Conservation (phyloP, 2,888 invertebrate species). For the Piscicola geometra region DNA sequence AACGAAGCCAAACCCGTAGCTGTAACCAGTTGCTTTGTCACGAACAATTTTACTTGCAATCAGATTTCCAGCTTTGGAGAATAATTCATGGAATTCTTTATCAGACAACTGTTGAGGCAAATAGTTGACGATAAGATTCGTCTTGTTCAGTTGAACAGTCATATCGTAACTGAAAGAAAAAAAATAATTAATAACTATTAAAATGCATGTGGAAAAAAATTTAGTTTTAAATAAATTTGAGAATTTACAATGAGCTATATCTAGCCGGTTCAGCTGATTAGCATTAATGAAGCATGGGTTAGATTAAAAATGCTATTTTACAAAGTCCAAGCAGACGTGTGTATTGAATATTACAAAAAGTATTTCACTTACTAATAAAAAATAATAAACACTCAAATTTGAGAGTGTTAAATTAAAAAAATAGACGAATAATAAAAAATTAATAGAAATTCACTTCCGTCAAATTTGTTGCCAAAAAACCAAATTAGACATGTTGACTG, state of each 20-base stretch:
- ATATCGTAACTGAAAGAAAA: background rate
- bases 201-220: background rate
- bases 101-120: slow-evolving; percentile 88
- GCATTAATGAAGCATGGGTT: slow-evolving; percentile 5
- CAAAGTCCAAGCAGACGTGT: background rate
- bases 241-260: background rate
- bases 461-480: slow-evolving; percentile 15
- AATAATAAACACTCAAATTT: slow-evolving; percentile 11
- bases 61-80: slow-evolving; percentile 79
- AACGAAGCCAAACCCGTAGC: slow-evolving; percentile 92
- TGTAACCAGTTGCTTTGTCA: slow-evolving; percentile 73
- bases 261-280: slow-evolving; percentile 24
- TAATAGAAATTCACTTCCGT: slow-evolving; percentile 31
- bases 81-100: slow-evolving; percentile 80
- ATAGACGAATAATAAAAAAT: slow-evolving; percentile 33
- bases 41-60: slow-evolving; percentile 75
- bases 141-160: slow-evolving; percentile 38
- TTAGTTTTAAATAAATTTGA: background rate
- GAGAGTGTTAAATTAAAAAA: slow-evolving; percentile 24
- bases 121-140: slow-evolving; percentile 88
- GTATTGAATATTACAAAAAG: background rate
- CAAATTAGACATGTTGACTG: background rate
- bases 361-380: slow-evolving; percentile 7
- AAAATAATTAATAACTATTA: background rate
- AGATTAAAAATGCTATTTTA: background rate